These are phyloP conservation scores for Bibio marci DNA, from an alignment of 2,888 invertebrate genomes.

Conservation along the genomic window DNA sequence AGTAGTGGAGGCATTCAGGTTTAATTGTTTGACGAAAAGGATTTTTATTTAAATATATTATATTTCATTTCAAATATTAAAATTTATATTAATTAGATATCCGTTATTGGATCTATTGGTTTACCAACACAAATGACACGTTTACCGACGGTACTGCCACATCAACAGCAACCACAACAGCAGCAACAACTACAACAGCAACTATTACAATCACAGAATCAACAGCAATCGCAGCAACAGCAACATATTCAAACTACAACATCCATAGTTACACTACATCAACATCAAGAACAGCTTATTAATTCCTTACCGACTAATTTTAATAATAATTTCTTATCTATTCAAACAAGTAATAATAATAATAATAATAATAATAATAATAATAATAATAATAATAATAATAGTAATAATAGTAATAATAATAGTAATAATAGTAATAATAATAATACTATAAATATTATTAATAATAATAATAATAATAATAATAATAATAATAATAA, in stretches of 20 bases:
- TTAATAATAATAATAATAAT: too few relatives aligned
- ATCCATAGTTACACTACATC: not conserved
- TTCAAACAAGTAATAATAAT: not conserved
- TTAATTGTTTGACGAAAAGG: not conserved
- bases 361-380: slow-evolving; percentile 7
- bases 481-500: too few relatives aligned
- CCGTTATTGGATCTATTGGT: not conserved
- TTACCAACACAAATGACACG: slow-evolving; percentile 1
- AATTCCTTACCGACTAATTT: not conserved
- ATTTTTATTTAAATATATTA: not conserved
- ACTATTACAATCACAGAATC: not conserved
- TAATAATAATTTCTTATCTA: slow-evolving; percentile 1
- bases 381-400: not conserved
- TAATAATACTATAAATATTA: too few relatives aligned
- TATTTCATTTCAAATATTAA: not conserved
- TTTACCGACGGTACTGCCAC: slow-evolving; percentile 7
- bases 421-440: too few relatives aligned
- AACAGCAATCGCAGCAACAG: slow-evolving; percentile 8
- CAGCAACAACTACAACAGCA: slow-evolving; percentile 1
- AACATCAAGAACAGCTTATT: slow-evolving; percentile 6
- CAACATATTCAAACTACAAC: not conserved
- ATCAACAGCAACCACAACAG: slow-evolving; percentile 12
- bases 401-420: not conserved
- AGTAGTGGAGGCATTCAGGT: slow-evolving; percentile 5
- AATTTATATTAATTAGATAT: slow-evolving; percentile 1